phyloP scores from a whole-genome alignment of 2,888 invertebrate species.

The Tryphoninae sp. region DNA sequence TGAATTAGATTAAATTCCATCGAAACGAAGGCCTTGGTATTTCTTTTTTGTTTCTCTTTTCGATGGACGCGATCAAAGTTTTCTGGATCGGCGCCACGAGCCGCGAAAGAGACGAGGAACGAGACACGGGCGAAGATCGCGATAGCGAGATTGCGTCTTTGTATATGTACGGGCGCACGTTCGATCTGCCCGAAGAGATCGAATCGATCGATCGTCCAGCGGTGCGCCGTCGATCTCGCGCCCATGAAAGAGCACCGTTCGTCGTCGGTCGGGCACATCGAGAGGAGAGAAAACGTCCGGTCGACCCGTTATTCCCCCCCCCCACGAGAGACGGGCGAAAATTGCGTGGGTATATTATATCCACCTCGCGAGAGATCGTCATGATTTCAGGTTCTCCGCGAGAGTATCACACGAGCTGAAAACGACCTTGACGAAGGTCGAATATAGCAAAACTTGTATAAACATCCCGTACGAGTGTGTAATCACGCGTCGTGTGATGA shows the following conservation, averaged over 20 bases:
- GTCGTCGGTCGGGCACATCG: conserved; percentile 47
- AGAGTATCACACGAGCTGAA: conserved; percentile 4
- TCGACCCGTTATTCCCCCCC: conserved; percentile 41
- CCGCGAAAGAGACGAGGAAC: background rate
- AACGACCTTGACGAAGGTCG: conserved; percentile 72
- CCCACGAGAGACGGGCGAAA: conserved; percentile 61
- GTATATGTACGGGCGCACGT: background rate
- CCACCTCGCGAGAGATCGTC: conserved; percentile 23
- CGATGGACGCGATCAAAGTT: background rate
- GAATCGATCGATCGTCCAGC: background rate
- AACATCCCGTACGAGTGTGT: background rate
- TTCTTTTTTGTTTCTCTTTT: background rate
- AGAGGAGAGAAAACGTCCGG: conserved; percentile 32
- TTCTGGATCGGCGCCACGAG: conserved; percentile 23
- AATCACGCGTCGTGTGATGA: background rate
- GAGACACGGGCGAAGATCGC: conserved; percentile 4
- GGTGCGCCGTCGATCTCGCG: background rate
- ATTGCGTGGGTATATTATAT: conserved; percentile 57
- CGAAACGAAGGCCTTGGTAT: background rate
- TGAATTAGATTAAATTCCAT: background rate
- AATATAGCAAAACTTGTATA: conserved; percentile 48
- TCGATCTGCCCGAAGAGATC: conserved; percentile 32
- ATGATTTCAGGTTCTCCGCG: conserved; percentile 47
- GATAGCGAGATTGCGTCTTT: conserved; percentile 7
- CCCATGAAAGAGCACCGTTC: conserved; percentile 6